Evolutionary conservation across 2,797 vertebrate genomes (phyloP), one percentile per base, ranked within the genome.

Genomic region (Tenualosa thibaudeaui): DNA sequence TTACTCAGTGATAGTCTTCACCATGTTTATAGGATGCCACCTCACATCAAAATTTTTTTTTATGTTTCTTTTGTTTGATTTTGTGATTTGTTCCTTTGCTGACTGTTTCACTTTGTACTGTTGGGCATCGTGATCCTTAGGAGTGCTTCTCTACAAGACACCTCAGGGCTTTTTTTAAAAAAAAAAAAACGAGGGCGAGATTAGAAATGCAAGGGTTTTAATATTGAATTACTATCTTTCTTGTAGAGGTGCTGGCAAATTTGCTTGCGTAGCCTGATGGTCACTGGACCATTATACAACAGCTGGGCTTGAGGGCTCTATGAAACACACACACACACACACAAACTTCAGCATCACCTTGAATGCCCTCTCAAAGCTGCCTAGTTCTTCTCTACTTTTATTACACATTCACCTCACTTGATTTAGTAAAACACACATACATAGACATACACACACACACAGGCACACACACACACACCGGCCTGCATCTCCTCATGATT

Each of bases 291-390:
- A 71, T 54, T 71, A 75, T 50, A 58, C 7, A 56, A 83, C 68
- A 85, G 81, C 84, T 71, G 84, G 60, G 81, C 85, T 82, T 51
- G 56, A 86, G 82, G 83, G 83, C 82, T 24, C 82, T 46, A 31
- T 15, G 62, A 31, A 54, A 50, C 84, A 82, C 81, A 53, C 56
- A 82, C 75, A 26, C 24, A 65, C 60, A 26, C 60, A 65, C 24
- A 26, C 60, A 65, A 4, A 65, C 62, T 26, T 10, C 19, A 58
- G 19, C 19, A 58, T 58, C 17, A 58, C 56, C 56, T 58, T 58
- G 56, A 58, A 58, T 58, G 56, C 56, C 17, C 56, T 58, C 56
- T 22, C 56, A 58, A 22, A 58, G 22, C 19, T 22, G 3, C 53
- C 17, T 17, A 56, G 56, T 58, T 22, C 56, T 58, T 58, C 17